A percentile compares a stretch with the other conserved stretches of the same genome.
Evolutionary conservation across 2,113 vertebrate genomes (phyloP).

Genomic region (Nannospalax galili): DNA sequence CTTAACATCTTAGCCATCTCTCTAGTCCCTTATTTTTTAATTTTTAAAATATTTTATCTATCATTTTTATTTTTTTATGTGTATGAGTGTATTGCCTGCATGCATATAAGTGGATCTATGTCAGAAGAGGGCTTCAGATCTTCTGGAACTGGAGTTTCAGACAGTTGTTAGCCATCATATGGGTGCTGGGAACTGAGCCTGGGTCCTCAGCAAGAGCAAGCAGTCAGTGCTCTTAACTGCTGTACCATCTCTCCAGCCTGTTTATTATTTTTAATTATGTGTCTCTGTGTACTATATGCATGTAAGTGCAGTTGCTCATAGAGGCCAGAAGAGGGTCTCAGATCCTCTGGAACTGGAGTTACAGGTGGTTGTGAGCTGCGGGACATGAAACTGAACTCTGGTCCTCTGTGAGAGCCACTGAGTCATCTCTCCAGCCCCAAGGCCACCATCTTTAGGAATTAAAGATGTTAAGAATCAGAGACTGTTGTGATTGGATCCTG

Average conservation of each 20-base stretch:
- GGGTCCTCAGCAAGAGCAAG: no score
- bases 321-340: not conserved
- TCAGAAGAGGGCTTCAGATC: not conserved
- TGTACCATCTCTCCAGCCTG: not conserved
- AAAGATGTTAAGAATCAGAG: not conserved
- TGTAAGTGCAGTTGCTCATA: not conserved
- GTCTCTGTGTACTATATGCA: not conserved
- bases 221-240: not conserved
- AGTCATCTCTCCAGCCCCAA: not conserved
- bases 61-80: not conserved
- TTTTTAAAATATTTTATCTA: not conserved
- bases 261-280: not conserved
- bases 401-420: no score
- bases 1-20: no score
- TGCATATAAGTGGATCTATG: not conserved
- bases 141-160: not conserved
- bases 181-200: not conserved
- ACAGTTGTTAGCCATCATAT: not conserved
- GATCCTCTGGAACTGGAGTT: not conserved
- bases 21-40: no score
- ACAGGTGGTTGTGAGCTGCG: not conserved
- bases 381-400: not conserved
- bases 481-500: fast-evolving
- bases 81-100: not conserved
- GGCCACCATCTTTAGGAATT: not conserved